Conservation (phyloP, 2,113 vertebrate species). For the Ardeotis arabs region DNA sequence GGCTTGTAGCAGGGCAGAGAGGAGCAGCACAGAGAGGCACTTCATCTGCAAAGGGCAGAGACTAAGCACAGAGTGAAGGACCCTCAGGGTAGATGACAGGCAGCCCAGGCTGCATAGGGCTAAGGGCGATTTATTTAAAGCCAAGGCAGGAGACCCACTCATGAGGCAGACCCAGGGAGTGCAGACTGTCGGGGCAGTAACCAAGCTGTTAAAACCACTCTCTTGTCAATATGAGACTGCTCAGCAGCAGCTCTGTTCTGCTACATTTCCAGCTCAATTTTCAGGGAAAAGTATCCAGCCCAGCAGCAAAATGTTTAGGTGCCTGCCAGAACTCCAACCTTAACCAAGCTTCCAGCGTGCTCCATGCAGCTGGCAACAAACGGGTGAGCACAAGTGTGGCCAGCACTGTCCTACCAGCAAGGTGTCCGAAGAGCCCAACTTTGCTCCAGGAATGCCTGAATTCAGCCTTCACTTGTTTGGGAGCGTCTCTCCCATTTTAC, state of each 20-base stretch:
- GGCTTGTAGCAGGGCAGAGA: background rate
- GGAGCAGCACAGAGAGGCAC: background rate
- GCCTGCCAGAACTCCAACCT: background rate
- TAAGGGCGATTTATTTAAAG: background rate
- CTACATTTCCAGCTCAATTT: background rate
- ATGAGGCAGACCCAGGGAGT: background rate
- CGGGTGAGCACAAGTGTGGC: background rate
- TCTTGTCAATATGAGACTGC: rapidly evolving
- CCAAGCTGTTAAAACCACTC: background rate
- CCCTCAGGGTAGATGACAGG: background rate
- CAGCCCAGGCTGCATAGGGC: background rate
- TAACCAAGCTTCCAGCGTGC: background rate
- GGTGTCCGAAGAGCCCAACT: background rate
- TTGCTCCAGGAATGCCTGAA: background rate
- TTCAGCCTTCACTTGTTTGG: background rate
- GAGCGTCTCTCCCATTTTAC: background rate
- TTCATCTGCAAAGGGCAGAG: background rate
- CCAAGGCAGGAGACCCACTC: background rate
- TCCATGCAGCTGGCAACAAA: background rate
- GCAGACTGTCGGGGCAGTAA: background rate
- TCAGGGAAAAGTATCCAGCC: background rate
- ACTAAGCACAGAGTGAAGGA: background rate
- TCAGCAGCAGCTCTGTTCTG: background rate
- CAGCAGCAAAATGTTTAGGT: background rate
- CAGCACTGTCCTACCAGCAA: background rate